Evolutionary conservation across 2,888 invertebrate genomes (phyloP), one percentile per base, ranked within the genome.

Genomic region (Atrina japonica): DNA sequence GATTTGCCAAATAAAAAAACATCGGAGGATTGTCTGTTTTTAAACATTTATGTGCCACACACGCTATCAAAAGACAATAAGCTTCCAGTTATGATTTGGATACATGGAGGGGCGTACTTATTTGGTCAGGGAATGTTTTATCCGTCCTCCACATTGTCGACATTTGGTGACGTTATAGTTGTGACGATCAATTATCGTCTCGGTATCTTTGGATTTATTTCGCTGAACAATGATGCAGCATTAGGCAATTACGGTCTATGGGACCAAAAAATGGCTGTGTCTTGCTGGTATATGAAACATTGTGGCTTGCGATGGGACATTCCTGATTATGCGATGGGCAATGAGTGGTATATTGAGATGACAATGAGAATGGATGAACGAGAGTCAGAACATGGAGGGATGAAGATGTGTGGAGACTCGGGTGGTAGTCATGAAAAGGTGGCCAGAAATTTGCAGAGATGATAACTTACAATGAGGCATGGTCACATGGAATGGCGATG

Each of bases 241-340:
- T n/a, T 23, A 16, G 66, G 66, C 14, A 66, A 66, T 40, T 66
- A 50, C 23, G 66, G 56, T 7, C 18, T 66, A 5, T 66, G 66
- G 66, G 66, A 66, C 27, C 66, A 66, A 49, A 47, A 41, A 35
- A 21, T 66, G 0, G 66, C 66, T n/a, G n/a, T n/a, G n/a, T n/a
- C n/a, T n/a, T n/a, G n/a, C n/a, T n/a, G n/a, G n/a, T n/a, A n/a
- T n/a, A n/a, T n/a, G n/a, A n/a, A n/a, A n/a, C n/a, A n/a, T n/a
- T n/a, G n/a, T n/a, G n/a, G n/a, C n/a, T n/a, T n/a, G n/a, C n/a
- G n/a, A n/a, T n/a, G n/a, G n/a, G n/a, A n/a, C n/a, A n/a, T n/a
- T n/a, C n/a, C n/a, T n/a, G n/a, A n/a, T n/a, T n/a, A n/a, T n/a
- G n/a, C n/a, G n/a, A n/a, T n/a, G n/a, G n/a, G n/a, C n/a, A n/a